Base-by-base conservation (phyloP, 2,888 invertebrate species). In the Chymomyza procnemis region DNA sequence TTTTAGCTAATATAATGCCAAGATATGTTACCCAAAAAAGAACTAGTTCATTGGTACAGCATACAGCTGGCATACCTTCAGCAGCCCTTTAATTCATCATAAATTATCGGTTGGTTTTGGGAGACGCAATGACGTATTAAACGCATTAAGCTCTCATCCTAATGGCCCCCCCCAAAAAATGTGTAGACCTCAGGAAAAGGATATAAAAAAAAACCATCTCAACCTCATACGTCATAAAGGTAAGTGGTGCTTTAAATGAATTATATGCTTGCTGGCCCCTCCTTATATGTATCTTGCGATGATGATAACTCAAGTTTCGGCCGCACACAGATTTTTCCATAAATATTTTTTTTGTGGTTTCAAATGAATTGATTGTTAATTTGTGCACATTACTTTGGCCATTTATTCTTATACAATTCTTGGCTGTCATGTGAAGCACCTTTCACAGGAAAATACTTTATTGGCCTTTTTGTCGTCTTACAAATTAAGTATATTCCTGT, bases 221-320 rank as follows among this genome's bases (percentile, higher is more conserved):
- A 86, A 62, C 74, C 76, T 18, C 48, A n/a, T 50, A 50, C 48
- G 67, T 80, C 74, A 78, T 81, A 83, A 80, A 78, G 73, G 80
- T 85, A 81, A 85, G 81, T 81, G 86, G 84, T 83, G 86, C 86
- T 81, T 81, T 83, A 81, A 83, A 78, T 83, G 81, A 81, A 85
- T 81, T 85, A 81, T 85, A n/a, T 79, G 77, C 16, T 76, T 76
- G 67, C 61, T 71, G 16, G n/a, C n/a, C n/a, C n/a, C n/a, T 21
- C 12, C 21, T 54, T 18, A 21, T 14, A 65, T 69, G 65, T 14
- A 54, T 52, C 47, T 62, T 54, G 52, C 22, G 46, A 48, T 66
- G 61, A 66, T 67, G 61, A 66, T 67, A 22, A 26, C 54, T 48
- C 57, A 67, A 61, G 67, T 68, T 66, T 30, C 14, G n/a, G 50